phyloP scores from a whole-genome alignment of 2,113 vertebrate genomes.

The Bungarus multicinctus region DNA sequence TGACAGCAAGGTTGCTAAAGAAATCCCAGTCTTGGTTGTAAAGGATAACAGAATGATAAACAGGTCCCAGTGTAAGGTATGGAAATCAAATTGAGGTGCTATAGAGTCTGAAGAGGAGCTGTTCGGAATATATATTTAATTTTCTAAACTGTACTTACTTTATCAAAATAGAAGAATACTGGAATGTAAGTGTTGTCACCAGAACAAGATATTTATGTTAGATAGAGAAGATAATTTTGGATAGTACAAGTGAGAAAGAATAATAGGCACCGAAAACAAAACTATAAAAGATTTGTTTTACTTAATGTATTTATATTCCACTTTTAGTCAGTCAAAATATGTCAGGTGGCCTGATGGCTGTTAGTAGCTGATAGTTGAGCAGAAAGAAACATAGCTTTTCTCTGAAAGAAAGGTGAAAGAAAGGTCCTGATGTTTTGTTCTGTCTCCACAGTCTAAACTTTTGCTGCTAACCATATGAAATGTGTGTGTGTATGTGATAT shows the following conservation, averaged over 20 bases:
- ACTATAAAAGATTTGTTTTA: neutral
- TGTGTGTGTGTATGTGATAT: no score
- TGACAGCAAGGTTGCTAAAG: neutral
- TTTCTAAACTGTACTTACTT: neutral
- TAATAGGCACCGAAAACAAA: neutral
- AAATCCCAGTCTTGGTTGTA: neutral
- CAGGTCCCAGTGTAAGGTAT: neutral
- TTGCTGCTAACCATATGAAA: no score
- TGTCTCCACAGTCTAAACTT: no score
- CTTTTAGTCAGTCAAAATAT: neutral
- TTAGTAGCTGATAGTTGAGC: no score
- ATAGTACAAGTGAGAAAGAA: neutral
- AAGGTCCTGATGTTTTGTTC: no score
- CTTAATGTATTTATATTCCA: neutral
- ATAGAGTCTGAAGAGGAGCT: neutral
- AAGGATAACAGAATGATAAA: neutral
- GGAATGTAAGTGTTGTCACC: neutral
- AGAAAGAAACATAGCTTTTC: no score
- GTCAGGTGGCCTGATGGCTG: no score
- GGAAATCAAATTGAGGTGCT: neutral
- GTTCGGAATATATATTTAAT: neutral
- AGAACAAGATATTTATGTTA: neutral
- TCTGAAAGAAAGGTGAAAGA: no score
- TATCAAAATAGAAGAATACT: neutral
- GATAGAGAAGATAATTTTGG: neutral